Evolutionary conservation across 2,888 invertebrate genomes (phyloP).

Genomic region (Nymphalis polychloros): DNA sequence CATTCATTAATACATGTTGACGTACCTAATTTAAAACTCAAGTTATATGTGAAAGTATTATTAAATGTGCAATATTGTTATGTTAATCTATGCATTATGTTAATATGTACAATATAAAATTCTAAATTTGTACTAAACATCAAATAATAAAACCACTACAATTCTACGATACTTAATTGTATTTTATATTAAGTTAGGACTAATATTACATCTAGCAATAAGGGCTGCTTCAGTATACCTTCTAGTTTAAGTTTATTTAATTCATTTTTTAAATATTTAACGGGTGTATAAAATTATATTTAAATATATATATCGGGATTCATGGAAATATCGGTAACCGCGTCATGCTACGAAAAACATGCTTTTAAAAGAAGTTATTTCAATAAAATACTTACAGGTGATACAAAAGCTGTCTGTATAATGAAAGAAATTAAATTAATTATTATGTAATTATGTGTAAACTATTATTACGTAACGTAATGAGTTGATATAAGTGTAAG

Average conservation of each 20-base stretch:
- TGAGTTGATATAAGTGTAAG: slow-evolving; percentile 23
- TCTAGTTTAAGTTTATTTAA: not conserved
- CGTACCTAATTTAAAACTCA: not conserved
- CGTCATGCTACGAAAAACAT: slow-evolving; percentile 18
- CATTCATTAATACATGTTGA: not conserved
- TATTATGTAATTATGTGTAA: slow-evolving; percentile 13
- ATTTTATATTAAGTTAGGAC: slow-evolving; percentile 3
- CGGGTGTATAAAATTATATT: slow-evolving; percentile 8
- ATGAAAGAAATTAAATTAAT: slow-evolving; percentile 25
- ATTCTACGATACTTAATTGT: slow-evolving; percentile 15
- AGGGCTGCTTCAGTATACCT: slow-evolving; percentile 28
- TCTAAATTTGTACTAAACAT: slow-evolving; percentile 26
- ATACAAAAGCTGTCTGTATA: slow-evolving; percentile 34
- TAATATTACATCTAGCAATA: slow-evolving; percentile 16
- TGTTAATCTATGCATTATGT: slow-evolving; percentile 9
- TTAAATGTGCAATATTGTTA: slow-evolving; percentile 1
- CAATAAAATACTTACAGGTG: slow-evolving; percentile 33
- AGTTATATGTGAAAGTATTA: not conserved
- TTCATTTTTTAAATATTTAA: not conserved
- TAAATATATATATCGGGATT: not conserved
- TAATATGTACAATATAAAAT: slow-evolving; percentile 20
- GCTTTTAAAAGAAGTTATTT: slow-evolving; percentile 20
- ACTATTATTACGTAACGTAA: not conserved
- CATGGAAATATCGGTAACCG: not conserved
- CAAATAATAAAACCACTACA: not conserved